Conservation (phyloP, 2,888 invertebrate genomes). For the Psylliodes chrysocephalus region DNA sequence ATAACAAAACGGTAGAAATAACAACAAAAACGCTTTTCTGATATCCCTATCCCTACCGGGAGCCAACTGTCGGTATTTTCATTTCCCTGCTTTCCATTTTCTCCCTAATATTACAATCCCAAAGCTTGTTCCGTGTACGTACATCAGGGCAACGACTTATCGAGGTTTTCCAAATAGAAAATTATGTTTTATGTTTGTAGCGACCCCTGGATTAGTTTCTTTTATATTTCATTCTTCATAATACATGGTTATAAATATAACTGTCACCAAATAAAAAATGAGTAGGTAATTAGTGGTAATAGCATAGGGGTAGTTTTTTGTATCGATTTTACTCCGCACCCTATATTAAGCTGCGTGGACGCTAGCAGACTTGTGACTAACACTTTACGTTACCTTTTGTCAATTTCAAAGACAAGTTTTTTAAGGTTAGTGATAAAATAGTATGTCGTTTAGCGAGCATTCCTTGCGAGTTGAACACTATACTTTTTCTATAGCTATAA, state of each 20-base stretch:
- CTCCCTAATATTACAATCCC: conserved; percentile 42
- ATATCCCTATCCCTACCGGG: conserved; percentile 40
- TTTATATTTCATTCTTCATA: too few relatives aligned
- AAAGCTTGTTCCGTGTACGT: neutral
- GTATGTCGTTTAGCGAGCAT: too few relatives aligned
- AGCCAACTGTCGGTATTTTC: conserved; percentile 46
- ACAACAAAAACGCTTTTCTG: conserved; percentile 44
- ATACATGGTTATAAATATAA: too few relatives aligned
- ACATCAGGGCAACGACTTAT: conserved; percentile 1
- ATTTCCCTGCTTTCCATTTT: conserved; percentile 41
- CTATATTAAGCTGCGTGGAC: neutral
- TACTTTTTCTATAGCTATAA: too few relatives aligned
- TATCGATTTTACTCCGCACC: neutral
- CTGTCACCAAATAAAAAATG: too few relatives aligned
- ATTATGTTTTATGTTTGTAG: too few relatives aligned
- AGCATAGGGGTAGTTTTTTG: neutral
- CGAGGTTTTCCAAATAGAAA: too few relatives aligned
- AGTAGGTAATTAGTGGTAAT: too few relatives aligned
- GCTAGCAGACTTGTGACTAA: neutral
- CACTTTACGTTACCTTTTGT: neutral
- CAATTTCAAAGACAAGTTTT: too few relatives aligned
- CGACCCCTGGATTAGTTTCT: too few relatives aligned
- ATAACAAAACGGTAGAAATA: conserved; percentile 41
- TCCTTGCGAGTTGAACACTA: too few relatives aligned
- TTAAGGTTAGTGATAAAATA: too few relatives aligned